phyloP scores from a whole-genome alignment of 2,797 vertebrate species.

The Jordanella pulchra region DNA sequence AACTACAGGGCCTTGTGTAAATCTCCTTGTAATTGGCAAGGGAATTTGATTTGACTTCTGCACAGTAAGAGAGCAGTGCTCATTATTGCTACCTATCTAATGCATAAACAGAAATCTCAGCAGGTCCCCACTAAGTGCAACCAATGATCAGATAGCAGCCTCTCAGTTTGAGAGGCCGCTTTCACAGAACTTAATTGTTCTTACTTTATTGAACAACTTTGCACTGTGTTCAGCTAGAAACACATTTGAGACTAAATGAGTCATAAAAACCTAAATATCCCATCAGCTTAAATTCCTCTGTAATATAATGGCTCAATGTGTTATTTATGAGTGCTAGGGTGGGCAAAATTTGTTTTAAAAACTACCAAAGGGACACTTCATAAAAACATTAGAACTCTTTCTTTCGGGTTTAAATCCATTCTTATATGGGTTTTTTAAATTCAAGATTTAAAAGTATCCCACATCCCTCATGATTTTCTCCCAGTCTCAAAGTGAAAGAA shows the following conservation, averaged over 20 bases:
- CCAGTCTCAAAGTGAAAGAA: slow-evolving; percentile 37
- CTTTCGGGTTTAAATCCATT: neutral
- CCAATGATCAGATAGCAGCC: slow-evolving; percentile 71
- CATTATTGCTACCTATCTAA: slow-evolving; percentile 76
- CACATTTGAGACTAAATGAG: slow-evolving; percentile 28
- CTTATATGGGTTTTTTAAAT: neutral
- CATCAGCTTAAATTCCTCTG: neutral
- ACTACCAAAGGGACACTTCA: neutral
- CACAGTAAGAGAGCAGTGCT: slow-evolving; percentile 68
- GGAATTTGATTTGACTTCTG: slow-evolving; percentile 78
- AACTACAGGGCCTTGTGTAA: slow-evolving; percentile 68
- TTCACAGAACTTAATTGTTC: slow-evolving; percentile 62
- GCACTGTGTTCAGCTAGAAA: slow-evolving; percentile 18
- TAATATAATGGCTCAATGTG: neutral
- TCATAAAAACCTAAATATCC: slow-evolving; percentile 6
- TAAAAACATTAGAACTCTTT: neutral
- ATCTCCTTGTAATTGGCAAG: slow-evolving; percentile 79
- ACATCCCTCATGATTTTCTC: slow-evolving; percentile 52
- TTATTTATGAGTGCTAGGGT: neutral
- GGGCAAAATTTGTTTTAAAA: neutral
- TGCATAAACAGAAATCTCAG: slow-evolving; percentile 73
- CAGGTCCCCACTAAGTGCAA: slow-evolving; percentile 70
- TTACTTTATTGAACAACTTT: slow-evolving; percentile 41
- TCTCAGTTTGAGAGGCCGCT: slow-evolving; percentile 34
- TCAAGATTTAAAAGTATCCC: slow-evolving; percentile 31